A percentile compares a stretch with the other conserved stretches of the same genome.
Conservation (phyloP, 1,140 invertebrate species). For the Caenorhabditis remanei region DNA sequence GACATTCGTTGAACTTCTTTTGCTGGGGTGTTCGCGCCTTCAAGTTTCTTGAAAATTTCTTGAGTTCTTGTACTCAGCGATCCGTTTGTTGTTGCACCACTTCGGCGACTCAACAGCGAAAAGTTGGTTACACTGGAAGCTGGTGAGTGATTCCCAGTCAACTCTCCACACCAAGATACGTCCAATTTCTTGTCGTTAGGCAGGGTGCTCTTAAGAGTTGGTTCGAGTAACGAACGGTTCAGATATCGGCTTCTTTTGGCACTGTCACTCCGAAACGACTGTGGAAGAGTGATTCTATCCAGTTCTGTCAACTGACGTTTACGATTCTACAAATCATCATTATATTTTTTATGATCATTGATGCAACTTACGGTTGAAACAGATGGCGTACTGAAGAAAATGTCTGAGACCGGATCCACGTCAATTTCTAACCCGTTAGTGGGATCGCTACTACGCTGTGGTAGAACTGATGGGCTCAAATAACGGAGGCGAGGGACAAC, state of each 20-base stretch:
- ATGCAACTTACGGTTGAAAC: constrained; percentile 13
- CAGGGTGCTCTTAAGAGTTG: background rate
- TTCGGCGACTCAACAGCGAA: constrained; percentile 47
- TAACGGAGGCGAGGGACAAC: constrained; percentile 7
- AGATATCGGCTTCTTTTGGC: constrained; percentile 23
- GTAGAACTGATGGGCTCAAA: background rate
- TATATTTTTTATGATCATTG: background rate
- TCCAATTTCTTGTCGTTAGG: background rate
- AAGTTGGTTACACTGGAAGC: constrained; percentile 14
- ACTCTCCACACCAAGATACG: constrained; percentile 22
- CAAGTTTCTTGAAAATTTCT: constrained; percentile 48
- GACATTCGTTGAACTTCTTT: constrained; percentile 56
- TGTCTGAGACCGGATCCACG: background rate
- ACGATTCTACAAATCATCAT: background rate
- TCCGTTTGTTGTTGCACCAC: constrained; percentile 40
- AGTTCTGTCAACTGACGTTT: constrained; percentile 9
- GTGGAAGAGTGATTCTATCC: constrained; percentile 1
- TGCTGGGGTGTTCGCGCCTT: constrained; percentile 57
- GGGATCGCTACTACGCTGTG: background rate
- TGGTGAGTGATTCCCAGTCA: constrained; percentile 36
- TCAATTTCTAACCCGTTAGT: constrained; percentile 3
- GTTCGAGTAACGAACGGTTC: constrained; percentile 10
- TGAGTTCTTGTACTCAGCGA: constrained; percentile 49
- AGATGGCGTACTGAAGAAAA: constrained; percentile 32
- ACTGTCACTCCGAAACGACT: constrained; percentile 27